Evolutionary conservation across 1,140 invertebrate genomes (phyloP), one percentile per base, ranked within the genome.

Genomic region (Dreissena polymorpha): DNA sequence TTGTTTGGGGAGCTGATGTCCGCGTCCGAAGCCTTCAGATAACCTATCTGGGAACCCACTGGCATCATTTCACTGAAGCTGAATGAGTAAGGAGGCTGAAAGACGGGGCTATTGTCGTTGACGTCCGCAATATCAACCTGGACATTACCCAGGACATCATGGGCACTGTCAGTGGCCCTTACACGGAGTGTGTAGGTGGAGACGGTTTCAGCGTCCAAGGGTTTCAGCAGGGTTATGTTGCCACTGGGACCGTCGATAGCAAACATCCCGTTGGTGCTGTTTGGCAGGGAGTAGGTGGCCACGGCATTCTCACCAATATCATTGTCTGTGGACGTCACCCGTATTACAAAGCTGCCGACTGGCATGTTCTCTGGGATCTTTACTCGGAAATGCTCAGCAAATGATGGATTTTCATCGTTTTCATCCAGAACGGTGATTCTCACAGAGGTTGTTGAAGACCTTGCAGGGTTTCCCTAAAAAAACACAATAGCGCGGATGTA

Each of bases 331-430:
- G 90, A 86, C 0, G 97, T 98, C 0, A 99, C 96, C 90, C 95
- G 95, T 71, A 99, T 96, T 0, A 99, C 97, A 92, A 98, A 98
- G 0, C 97, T 96, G 5, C 97, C 98, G 63, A 98, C 95, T 85
- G 97, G 96, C 0, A 97, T 95, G 93, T 99, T 99, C 94, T 99
- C 98, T 0, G 97, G 98, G 0, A 99, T 97, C 90, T 98, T 98
- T 0, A 97, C 96, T 89, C 96, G 97, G 91, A 98, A 99, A 0
- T 98, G 92, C 68, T 97, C 93, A 0, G 97, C 98, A 91, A 99
- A 99, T 83, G 96, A 94, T 0, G 98, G 98, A 13, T 97, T 97
- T 92, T 98, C 98, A 92, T 99, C 98, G 93, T 99, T 99, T 92
- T 97, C 97, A 90, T 99, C 97, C 21, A 96, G 91, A 18, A 99